A percentile compares a stretch with the other conserved stretches of the same genome.
Evolutionary conservation across 2,797 vertebrate species (phyloP).

Genomic region (Takifugu rubripes): DNA sequence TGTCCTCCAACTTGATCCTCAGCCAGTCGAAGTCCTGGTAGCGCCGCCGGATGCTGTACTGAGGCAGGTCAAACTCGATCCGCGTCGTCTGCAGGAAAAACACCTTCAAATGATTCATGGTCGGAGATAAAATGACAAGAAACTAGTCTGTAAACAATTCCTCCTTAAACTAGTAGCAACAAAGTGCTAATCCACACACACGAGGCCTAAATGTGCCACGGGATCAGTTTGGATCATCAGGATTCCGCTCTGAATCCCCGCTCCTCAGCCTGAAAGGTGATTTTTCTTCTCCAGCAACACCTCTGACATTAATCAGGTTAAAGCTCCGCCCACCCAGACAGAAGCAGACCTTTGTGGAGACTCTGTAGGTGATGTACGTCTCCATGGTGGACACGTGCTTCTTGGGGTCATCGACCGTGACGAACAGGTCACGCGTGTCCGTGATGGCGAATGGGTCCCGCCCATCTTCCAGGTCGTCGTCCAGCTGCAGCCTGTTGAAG

Average conservation of each 20-base stretch:
- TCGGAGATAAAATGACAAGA: too few relatives aligned
- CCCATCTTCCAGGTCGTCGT: constrained; percentile 86
- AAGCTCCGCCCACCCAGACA: too few relatives aligned
- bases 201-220: too few relatives aligned
- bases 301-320: too few relatives aligned
- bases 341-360: constrained; percentile 88
- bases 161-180: too few relatives aligned
- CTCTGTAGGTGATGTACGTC: constrained; percentile 96
- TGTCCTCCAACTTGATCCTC: constrained; percentile 92
- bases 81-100: constrained; percentile 82
- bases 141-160: too few relatives aligned
- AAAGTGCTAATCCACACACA: background rate
- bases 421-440: constrained; percentile 90
- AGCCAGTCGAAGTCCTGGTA: constrained; percentile 99
- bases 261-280: too few relatives aligned
- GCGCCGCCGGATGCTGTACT: constrained; percentile 89
- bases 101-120: background rate
- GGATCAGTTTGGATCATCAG: too few relatives aligned
- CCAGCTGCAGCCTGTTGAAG: constrained; percentile 92
- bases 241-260: background rate
- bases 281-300: too few relatives aligned
- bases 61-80: constrained; percentile 93
- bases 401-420: constrained; percentile 95
- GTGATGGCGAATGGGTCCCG: constrained; percentile 82
- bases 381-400: constrained; percentile 98